A percentile compares a stretch with the other conserved stretches of the same genome.
Evolutionary conservation across 2,888 invertebrate species (phyloP).

Genomic region (Chloroclystis v-ata): DNA sequence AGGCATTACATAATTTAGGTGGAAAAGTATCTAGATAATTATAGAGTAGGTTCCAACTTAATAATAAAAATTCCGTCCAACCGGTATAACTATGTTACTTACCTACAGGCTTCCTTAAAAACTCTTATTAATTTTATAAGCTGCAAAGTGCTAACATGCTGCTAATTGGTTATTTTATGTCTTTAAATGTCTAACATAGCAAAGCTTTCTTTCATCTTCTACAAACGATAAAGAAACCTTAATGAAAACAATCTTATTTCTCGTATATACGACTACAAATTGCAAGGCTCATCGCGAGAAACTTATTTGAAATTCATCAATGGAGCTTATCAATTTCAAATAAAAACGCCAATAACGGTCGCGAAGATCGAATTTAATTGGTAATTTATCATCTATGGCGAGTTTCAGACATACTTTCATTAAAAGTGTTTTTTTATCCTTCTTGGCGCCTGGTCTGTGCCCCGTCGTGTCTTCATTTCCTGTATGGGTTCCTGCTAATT

Average conservation of each 20-base stretch:
- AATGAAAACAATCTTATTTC: constrained; percentile 1
- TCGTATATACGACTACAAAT: constrained; percentile 28
- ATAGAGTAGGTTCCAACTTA: too few relatives aligned
- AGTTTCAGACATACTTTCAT: constrained; percentile 57
- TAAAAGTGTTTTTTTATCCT: constrained; percentile 46
- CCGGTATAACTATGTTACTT: too few relatives aligned
- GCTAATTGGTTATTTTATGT: constrained; percentile 55
- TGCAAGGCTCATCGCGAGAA: not conserved
- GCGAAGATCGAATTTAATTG: constrained; percentile 43
- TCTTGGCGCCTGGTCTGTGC: constrained; percentile 31
- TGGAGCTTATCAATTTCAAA: constrained; percentile 37
- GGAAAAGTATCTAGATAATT: too few relatives aligned
- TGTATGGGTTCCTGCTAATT: constrained; percentile 27
- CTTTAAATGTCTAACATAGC: constrained; percentile 17
- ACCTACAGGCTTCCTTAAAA: too few relatives aligned
- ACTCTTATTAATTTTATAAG: too few relatives aligned
- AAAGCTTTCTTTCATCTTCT: too few relatives aligned
- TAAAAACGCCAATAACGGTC: constrained; percentile 43
- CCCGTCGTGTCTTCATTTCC: constrained; percentile 36
- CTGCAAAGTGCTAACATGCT: too few relatives aligned
- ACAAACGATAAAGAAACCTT: not conserved
- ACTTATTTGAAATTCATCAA: constrained; percentile 31
- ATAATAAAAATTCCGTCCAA: too few relatives aligned
- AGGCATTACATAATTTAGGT: too few relatives aligned
- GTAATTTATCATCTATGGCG: constrained; percentile 58